Evolutionary conservation across 1,140 invertebrate species (phyloP).

Genomic region (Bombus superbus): DNA sequence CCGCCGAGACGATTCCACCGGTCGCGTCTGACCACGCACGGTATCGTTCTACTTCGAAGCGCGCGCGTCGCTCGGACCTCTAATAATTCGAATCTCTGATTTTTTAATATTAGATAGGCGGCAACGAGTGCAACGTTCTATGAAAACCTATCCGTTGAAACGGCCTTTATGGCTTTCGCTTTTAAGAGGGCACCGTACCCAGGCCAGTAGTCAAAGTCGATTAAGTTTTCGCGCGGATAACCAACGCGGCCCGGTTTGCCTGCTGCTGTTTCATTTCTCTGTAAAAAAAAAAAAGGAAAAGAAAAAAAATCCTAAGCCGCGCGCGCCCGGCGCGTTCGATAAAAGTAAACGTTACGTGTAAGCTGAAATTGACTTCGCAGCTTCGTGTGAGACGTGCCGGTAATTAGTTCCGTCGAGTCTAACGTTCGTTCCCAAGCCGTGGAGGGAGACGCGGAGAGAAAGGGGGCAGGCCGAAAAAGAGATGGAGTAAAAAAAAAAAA

Average conservation of each 20-base stretch:
- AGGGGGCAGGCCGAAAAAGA: neutral
- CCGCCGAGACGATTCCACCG: no score
- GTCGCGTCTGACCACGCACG: neutral
- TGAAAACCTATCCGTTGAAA: neutral
- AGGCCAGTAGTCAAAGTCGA: constrained; percentile 20
- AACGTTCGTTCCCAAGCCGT: neutral
- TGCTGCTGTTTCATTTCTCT: neutral
- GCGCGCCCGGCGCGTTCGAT: constrained; percentile 1
- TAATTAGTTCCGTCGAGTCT: constrained; percentile 50
- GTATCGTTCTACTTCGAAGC: neutral
- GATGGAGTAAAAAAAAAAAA: neutral
- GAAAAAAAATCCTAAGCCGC: neutral
- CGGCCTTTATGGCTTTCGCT: neutral
- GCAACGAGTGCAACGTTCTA: neutral
- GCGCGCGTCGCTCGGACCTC: neutral
- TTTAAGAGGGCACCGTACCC: neutral
- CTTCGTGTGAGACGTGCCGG: constrained; percentile 25
- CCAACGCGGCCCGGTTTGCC: neutral
- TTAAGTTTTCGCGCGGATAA: constrained; percentile 19
- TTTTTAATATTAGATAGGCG: no score
- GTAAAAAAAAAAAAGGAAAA: neutral
- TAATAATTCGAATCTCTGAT: neutral
- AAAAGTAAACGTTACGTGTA: constrained; percentile 34
- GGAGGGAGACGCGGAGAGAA: neutral
- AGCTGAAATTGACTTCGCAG: constrained; percentile 35